phyloP scores from a whole-genome alignment of 2,797 vertebrate genomes.

The Arrhamphus sclerolepis region DNA sequence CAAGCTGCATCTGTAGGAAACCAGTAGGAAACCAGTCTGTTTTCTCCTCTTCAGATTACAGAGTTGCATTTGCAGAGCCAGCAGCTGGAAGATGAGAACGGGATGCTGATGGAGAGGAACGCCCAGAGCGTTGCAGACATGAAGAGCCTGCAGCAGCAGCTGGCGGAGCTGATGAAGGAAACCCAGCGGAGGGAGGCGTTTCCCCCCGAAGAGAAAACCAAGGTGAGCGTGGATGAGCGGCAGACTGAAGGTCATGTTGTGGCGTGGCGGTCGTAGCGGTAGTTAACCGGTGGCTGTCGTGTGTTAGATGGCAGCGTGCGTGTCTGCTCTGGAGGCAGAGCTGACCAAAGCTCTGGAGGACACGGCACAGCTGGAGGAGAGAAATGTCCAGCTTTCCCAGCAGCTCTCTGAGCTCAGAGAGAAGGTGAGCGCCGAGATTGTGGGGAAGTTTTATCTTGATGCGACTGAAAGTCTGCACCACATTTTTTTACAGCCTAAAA shows the following conservation, averaged over 20 bases:
- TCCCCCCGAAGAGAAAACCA: slow-evolving; percentile 62
- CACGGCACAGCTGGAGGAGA: slow-evolving; percentile 79
- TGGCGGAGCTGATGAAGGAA: slow-evolving; percentile 78
- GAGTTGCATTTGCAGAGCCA: slow-evolving; percentile 85
- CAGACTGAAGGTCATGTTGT: background rate
- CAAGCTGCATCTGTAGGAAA: too few species aligned
- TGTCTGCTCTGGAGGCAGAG: slow-evolving; percentile 85
- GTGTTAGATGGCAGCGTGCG: slow-evolving; percentile 81
- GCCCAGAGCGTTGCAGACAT: slow-evolving; percentile 78
- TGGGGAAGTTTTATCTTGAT: too few species aligned
- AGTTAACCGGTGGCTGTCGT: slow-evolving; percentile 64
- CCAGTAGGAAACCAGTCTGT: too few species aligned
- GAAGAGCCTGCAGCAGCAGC: slow-evolving; percentile 81
- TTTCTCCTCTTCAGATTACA: slow-evolving; percentile 77
- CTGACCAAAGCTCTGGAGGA: slow-evolving; percentile 83
- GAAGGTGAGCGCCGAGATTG: slow-evolving; percentile 81
- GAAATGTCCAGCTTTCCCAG: slow-evolving; percentile 83
- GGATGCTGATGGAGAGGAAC: slow-evolving; percentile 82
- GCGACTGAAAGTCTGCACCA: too few species aligned
- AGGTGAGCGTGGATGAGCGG: slow-evolving; percentile 28
- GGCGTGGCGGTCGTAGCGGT: slow-evolving; percentile 21
- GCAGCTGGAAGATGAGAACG: slow-evolving; percentile 86
- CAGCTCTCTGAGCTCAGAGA: slow-evolving; percentile 81
- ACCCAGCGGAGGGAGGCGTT: slow-evolving; percentile 66
- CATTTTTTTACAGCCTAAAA: background rate